These are phyloP conservation scores for Poecilia gillii DNA, from an alignment of 2,797 vertebrate genomes.

Conservation along the genomic window DNA sequence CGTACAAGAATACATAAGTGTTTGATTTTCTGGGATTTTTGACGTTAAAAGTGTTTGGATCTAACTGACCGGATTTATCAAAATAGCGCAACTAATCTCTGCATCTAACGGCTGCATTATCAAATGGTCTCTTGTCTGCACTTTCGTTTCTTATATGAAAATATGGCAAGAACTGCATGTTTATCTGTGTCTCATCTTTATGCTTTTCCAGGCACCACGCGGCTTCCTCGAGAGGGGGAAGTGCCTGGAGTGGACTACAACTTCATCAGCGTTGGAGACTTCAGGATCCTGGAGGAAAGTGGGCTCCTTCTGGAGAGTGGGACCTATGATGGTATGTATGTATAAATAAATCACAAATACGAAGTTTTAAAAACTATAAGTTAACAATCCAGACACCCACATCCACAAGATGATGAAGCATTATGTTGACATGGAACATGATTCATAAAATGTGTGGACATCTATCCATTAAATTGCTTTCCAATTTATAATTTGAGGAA, in stretches of 20 bases:
- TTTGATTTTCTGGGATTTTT: neutral
- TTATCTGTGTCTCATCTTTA: neutral
- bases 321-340: slow-evolving; percentile 90
- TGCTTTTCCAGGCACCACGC: slow-evolving; percentile 88
- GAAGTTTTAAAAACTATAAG: neutral
- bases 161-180: neutral
- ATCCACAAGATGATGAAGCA: too few species aligned
- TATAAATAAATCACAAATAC: neutral
- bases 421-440: too few species aligned
- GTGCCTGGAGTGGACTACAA: slow-evolving; percentile 99
- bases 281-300: slow-evolving; percentile 96
- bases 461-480: neutral
- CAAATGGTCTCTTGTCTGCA: neutral
- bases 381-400: too few species aligned
- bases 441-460: too few species aligned
- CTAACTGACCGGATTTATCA: neutral
- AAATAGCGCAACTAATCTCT: slow-evolving; percentile 1
- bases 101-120: neutral
- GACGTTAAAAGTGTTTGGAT: slow-evolving; percentile 13
- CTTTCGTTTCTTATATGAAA: slow-evolving; percentile 12
- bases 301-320: slow-evolving; percentile 96
- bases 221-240: slow-evolving; percentile 94
- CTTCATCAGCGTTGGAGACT: slow-evolving; percentile 96
- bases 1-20: neutral
- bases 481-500: neutral